phyloP scores from a whole-genome alignment of 2,888 invertebrate species.

The Ochropleura leucogaster region DNA sequence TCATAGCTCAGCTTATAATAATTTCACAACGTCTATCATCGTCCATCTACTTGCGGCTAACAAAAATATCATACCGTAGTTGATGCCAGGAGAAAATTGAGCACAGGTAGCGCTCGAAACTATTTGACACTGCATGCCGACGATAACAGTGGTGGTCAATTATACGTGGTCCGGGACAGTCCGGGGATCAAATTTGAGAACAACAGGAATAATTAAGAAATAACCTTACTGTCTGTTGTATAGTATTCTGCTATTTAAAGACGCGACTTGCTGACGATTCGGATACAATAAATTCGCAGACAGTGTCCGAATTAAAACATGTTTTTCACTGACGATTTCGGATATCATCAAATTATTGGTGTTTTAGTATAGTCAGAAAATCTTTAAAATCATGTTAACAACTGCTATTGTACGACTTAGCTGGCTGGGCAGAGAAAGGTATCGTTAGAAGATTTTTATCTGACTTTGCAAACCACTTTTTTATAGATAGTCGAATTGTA shows the following conservation, averaged over 20 bases:
- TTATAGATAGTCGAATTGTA: no score
- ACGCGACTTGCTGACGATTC: no score
- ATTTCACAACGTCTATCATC: not conserved
- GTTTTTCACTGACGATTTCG: no score
- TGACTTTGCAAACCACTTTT: no score
- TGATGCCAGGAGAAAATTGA: not conserved
- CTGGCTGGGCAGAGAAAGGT: no score
- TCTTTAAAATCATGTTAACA: no score
- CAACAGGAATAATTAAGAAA: not conserved
- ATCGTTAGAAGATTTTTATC: no score
- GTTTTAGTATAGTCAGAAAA: no score
- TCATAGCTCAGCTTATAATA: not conserved
- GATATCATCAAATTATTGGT: no score
- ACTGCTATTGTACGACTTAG: no score
- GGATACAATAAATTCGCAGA: no score
- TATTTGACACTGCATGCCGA: not conserved
- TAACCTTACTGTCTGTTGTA: not conserved
- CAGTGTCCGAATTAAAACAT: no score
- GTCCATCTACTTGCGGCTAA: not conserved
- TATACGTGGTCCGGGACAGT: not conserved
- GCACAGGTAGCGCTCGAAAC: not conserved
- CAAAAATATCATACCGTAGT: conserved; percentile 1
- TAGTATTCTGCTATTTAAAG: conserved; percentile 12
- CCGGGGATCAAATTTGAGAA: not conserved
- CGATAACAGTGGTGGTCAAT: not conserved